Percentiles rank a stretch among this genome's conserved stretches.
phyloP scores from a whole-genome alignment of 1,140 invertebrate species.

The Spodoptera frugiperda region DNA sequence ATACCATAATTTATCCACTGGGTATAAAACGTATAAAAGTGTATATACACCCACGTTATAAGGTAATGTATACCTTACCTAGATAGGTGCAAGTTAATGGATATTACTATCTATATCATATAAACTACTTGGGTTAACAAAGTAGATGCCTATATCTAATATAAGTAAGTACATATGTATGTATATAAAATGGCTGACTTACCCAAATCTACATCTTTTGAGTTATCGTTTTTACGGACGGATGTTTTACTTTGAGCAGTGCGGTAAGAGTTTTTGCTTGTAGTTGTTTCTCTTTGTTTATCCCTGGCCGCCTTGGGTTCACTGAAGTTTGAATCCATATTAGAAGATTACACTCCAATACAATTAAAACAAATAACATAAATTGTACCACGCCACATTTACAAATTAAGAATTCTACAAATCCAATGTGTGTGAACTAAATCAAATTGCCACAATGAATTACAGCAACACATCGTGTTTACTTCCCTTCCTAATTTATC shows the following conservation, averaged over 20 bases:
- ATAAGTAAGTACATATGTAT: background rate
- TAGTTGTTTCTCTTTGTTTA: constrained; percentile 57
- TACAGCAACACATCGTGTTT: constrained; percentile 39
- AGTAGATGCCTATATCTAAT: background rate
- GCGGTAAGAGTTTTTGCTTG: constrained; percentile 53
- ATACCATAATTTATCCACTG: too few species aligned
- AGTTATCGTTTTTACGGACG: constrained; percentile 71
- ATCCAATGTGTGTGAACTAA: constrained; percentile 25
- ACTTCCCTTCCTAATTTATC: constrained; percentile 59
- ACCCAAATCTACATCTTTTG: constrained; percentile 74
- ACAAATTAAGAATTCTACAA: constrained; percentile 38
- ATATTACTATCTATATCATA: too few species aligned
- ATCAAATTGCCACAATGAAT: constrained; percentile 39
- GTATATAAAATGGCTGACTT: constrained; percentile 51
- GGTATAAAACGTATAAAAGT: too few species aligned
- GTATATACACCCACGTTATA: too few species aligned
- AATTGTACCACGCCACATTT: constrained; percentile 49
- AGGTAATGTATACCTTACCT: too few species aligned
- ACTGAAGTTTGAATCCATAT: constrained; percentile 61
- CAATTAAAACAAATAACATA: constrained; percentile 25
- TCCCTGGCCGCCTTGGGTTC: constrained; percentile 55
- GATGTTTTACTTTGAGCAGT: constrained; percentile 69
- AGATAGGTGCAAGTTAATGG: too few species aligned
- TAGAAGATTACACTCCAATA: constrained; percentile 23
- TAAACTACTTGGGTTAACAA: too few species aligned